A percentile compares a stretch with the other conserved stretches of the same genome.
phyloP scores from a whole-genome alignment of 2,888 invertebrate genomes.

The Antheraea yamamai region DNA sequence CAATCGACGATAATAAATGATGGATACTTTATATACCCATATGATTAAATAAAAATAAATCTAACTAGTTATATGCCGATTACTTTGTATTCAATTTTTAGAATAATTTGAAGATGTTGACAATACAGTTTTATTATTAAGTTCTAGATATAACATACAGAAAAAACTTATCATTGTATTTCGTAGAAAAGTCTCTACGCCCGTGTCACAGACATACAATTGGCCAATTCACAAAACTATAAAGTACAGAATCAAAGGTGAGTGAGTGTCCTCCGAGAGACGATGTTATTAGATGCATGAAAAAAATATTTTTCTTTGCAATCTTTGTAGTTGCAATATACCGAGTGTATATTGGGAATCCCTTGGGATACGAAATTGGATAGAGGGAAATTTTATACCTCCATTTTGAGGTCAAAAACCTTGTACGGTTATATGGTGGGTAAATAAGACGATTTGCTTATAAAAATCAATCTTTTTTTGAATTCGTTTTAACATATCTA shows the following conservation, averaged over 20 bases:
- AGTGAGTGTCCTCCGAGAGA: neutral
- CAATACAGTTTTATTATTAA: neutral
- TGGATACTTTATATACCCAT: too few relatives aligned
- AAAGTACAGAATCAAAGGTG: slow-evolving; percentile 8
- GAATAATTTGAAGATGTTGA: neutral
- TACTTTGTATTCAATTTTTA: neutral
- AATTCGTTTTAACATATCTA: neutral
- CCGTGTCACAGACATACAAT: neutral
- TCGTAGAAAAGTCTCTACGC: neutral
- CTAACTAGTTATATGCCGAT: too few relatives aligned
- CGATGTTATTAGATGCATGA: neutral
- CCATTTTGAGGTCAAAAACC: slow-evolving; percentile 7
- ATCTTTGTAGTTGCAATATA: neutral
- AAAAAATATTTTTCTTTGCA: slow-evolving; percentile 7
- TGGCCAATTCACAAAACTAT: slow-evolving; percentile 4
- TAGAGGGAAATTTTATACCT: neutral
- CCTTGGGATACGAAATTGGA: neutral
- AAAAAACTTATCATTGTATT: neutral
- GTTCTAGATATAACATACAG: neutral
- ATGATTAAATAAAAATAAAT: too few relatives aligned
- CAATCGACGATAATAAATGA: too few relatives aligned
- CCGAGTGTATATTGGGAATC: neutral
- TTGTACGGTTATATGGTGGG: neutral
- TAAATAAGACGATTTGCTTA: neutral
- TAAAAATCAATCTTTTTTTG: neutral